These are phyloP conservation scores for Shargacucullia verbasci DNA, from an alignment of 2,888 invertebrate genomes.

Conservation along the genomic window DNA sequence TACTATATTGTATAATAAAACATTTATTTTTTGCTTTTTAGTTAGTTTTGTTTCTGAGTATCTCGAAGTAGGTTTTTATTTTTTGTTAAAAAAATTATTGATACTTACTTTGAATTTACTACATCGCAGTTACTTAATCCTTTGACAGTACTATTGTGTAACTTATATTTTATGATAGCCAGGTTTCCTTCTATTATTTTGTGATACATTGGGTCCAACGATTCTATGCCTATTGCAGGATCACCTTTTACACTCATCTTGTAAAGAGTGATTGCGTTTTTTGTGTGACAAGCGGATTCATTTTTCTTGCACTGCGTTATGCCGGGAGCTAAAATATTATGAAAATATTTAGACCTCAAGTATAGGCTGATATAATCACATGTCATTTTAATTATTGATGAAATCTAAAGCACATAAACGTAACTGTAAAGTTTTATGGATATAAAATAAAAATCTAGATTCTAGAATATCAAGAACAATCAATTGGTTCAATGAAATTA, in stretches of 20 bases:
- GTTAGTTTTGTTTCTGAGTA: no score
- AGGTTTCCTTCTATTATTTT: conserved; percentile 33
- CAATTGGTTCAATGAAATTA: no score
- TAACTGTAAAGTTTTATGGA: no score
- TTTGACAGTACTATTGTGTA: conserved; percentile 30
- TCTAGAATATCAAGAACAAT: no score
- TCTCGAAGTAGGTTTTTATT: no score
- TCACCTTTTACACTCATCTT: conserved; percentile 18
- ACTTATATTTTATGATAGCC: conserved; percentile 27
- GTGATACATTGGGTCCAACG: conserved; percentile 37
- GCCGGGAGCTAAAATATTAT: conserved; percentile 15
- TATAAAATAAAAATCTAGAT: no score
- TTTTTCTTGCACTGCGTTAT: conserved; percentile 17
- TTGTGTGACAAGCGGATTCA: conserved; percentile 31
- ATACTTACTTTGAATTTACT: conserved; percentile 32
- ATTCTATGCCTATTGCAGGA: conserved; percentile 24
- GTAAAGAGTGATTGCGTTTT: conserved; percentile 13
- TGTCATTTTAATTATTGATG: no score
- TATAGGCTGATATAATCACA: no score
- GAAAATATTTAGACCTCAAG: no score
- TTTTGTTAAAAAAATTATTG: background rate
- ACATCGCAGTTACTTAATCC: conserved; percentile 34
- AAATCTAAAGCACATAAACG: no score
- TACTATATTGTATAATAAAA: no score
- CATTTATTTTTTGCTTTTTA: no score